Conservation (phyloP, 2,888 invertebrate genomes). For the Aproaerema taeniolella region DNA sequence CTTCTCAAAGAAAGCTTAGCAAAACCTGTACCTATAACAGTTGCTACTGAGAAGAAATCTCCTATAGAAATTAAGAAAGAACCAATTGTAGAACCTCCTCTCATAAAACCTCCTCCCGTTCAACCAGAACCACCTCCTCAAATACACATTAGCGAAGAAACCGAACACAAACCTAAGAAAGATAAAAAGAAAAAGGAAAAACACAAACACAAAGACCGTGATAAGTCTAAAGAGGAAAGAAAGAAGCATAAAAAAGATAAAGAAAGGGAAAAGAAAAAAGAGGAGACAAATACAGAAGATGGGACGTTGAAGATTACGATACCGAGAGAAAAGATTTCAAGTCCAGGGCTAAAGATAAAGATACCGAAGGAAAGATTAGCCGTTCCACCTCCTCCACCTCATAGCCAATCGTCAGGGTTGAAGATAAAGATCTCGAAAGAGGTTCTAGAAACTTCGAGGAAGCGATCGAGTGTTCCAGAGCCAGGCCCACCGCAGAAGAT, state of each 20-base stretch:
- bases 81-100: constrained; percentile 36
- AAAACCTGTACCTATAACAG: constrained; percentile 63
- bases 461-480: constrained; percentile 40
- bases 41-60: constrained; percentile 53
- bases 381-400: constrained; percentile 65
- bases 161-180: constrained; percentile 63
- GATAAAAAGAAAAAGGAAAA: constrained; percentile 90
- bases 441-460: constrained; percentile 76
- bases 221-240: constrained; percentile 83
- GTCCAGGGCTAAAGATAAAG: constrained; percentile 85
- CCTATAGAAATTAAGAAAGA: constrained; percentile 50
- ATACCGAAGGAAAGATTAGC: constrained; percentile 87
- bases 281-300: constrained; percentile 35
- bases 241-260: constrained; percentile 85
- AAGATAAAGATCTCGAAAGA: constrained; percentile 91
- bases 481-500: constrained; percentile 49
- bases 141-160: constrained; percentile 32
- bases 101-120: constrained; percentile 26
- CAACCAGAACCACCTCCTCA: constrained; percentile 26
- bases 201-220: constrained; percentile 87
- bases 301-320: constrained; percentile 61
- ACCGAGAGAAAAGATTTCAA: constrained; percentile 58
- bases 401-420: constrained; percentile 71
- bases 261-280: constrained; percentile 60
- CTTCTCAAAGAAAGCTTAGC: constrained; percentile 81